Evolutionary conservation across 2,113 vertebrate species (phyloP).

Genomic region (Empidonax alnorum): DNA sequence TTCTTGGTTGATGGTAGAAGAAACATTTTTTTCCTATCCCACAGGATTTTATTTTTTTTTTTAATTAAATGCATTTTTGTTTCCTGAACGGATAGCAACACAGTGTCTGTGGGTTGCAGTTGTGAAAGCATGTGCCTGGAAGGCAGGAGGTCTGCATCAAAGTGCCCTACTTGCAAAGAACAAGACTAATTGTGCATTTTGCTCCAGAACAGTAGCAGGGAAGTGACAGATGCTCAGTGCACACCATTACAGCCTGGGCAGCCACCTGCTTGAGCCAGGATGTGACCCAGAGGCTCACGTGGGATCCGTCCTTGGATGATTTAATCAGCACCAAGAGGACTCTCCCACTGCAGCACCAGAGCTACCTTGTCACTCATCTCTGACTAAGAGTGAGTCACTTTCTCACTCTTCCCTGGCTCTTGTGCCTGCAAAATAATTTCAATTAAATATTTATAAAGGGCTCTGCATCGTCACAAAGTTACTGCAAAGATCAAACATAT

Average conservation of each 20-base stretch:
- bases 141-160: too few relatives aligned
- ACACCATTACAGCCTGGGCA: fast-evolving
- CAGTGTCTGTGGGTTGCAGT: neutral
- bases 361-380: neutral
- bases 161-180: neutral
- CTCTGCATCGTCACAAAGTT: neutral
- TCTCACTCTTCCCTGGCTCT: neutral
- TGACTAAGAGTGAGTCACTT: conserved; percentile 49
- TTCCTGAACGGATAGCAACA: neutral
- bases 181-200: neutral
- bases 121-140: neutral
- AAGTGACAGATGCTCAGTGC: neutral
- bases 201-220: neutral
- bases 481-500: neutral
- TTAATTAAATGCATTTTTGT: neutral
- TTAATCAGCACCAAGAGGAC: neutral
- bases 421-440: neutral
- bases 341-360: neutral
- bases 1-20: neutral
- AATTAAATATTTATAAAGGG: conserved; percentile 55
- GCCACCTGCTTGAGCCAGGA: neutral
- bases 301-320: neutral
- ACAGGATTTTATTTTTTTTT: neutral
- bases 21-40: neutral
- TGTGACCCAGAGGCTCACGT: neutral